Conservation (phyloP, 2,888 invertebrate genomes). For the Patella ulyssiponensis region DNA sequence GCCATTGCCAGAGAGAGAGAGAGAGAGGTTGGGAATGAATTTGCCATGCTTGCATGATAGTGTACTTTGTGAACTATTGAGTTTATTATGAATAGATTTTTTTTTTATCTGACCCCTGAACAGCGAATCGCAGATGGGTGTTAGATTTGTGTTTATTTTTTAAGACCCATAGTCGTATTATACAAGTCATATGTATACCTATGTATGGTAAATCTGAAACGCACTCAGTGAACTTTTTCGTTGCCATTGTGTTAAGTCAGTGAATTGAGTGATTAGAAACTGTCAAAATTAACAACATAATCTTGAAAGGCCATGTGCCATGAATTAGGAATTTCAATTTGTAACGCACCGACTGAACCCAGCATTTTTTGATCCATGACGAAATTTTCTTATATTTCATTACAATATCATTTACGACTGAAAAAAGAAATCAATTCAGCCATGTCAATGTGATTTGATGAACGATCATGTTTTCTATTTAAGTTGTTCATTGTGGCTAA, state of each 20-base stretch:
- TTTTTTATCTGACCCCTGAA: too few relatives aligned
- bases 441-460: background rate
- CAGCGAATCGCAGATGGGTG: too few relatives aligned
- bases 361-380: background rate
- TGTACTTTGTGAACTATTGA: too few relatives aligned
- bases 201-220: background rate
- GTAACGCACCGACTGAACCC: constrained; percentile 3
- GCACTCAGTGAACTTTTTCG: constrained; percentile 1
- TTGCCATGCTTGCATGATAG: too few relatives aligned
- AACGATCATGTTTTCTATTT: too few relatives aligned
- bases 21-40: too few relatives aligned
- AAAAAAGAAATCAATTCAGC: constrained; percentile 4
- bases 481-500: too few relatives aligned
- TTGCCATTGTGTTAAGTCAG: constrained; percentile 6
- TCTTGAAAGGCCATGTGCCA: background rate
- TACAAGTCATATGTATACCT: constrained; percentile 5
- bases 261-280: constrained; percentile 4
- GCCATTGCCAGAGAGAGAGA: too few relatives aligned
- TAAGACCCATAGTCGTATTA: background rate
- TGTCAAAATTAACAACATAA: constrained; percentile 5
- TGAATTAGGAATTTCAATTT: background rate
- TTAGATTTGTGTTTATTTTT: too few relatives aligned
- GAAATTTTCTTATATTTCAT: background rate
- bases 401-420: background rate
- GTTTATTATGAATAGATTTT: too few relatives aligned